Base-by-base conservation (phyloP, 2,113 vertebrate species). In the Argyrosomus japonicus region DNA sequence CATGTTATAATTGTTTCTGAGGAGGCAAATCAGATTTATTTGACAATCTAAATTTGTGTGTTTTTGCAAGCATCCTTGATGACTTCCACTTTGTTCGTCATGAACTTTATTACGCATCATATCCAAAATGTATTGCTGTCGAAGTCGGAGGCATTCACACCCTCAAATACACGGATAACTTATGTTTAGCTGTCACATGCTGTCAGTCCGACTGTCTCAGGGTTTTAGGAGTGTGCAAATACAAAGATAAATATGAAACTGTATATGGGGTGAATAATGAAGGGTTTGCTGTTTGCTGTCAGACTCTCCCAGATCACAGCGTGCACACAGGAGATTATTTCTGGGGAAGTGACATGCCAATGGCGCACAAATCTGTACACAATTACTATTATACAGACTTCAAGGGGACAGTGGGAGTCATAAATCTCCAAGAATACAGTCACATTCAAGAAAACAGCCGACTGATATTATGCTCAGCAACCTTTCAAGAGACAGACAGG, bases 311-410 rank as follows among this genome's bases (percentile, higher is more conserved):
- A 75, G 65, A 88, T 88, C 87, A 75, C 80, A 89, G 79, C 4
- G 0, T 62, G 79, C 67, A 80, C 25, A 74, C 67, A 45, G 72
- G 63, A 81, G 82, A 87, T 87, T 85, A 87, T 85, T 84, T 69
- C 57, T 40, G 48, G 75, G 61, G 29, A 85, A 88, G 60, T 79
- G 79, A 84, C 82, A 80, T n/a, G 71, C 57, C 18, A 40, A 68
- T 71, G 82, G 85, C 79, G 76, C 71, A 76, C 56, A 88, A 89
- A 91, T 86, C 81, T 64, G 56, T 72, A 77, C 54, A 84, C 85
- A 91, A 84, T 84, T 90, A 84, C 81, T 84, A 81, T 84, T 88
- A 77, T 82, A 72, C 77, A 71, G 53, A 86, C 80, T 84, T 84
- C 69, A 84, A 82, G 82, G 64, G 82, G 84, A 69, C 68, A 78